phyloP scores from a whole-genome alignment of 2,888 invertebrate species.

The Drosophila parthenogenetica region DNA sequence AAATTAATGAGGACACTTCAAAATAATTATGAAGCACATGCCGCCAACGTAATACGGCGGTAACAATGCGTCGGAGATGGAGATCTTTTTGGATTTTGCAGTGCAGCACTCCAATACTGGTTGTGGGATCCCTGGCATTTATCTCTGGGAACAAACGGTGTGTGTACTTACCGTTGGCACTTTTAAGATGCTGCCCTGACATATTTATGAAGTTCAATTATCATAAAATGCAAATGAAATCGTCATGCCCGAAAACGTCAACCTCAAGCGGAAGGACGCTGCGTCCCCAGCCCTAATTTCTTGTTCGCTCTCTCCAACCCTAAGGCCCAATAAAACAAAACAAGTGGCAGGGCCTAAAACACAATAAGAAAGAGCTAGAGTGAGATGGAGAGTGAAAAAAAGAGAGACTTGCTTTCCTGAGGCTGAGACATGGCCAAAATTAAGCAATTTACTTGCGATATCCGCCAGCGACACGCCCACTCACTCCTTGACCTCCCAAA shows the following conservation, averaged over 20 bases:
- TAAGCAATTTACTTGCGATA: conserved; percentile 81
- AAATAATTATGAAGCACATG: conserved; percentile 80
- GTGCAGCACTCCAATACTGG: not conserved
- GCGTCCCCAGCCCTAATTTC: not conserved
- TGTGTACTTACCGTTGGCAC: conserved; percentile 76
- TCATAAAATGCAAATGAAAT: conserved; percentile 82
- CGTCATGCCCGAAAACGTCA: conserved; percentile 80
- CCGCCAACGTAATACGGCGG: conserved; percentile 31
- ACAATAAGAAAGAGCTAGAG: not conserved
- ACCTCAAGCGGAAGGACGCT: conserved; percentile 50
- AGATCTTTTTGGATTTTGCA: conserved; percentile 7
- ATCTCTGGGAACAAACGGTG: conserved; percentile 66
- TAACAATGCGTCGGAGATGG: conserved; percentile 3
- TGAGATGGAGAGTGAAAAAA: not conserved
- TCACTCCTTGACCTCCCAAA: conserved; percentile 60
- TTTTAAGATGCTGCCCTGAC: conserved; percentile 79
- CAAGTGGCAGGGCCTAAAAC: conserved; percentile 52
- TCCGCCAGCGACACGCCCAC: conserved; percentile 62
- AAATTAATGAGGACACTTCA: conserved; percentile 79
- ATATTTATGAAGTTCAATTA: conserved; percentile 82
- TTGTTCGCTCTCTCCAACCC: conserved; percentile 25
- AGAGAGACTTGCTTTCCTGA: conserved; percentile 2
- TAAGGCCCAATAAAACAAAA: conserved; percentile 75
- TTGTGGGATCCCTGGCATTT: conserved; percentile 40
- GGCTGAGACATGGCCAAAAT: conserved; percentile 71